Evolutionary conservation across 1,140 invertebrate genomes (phyloP), one percentile per base, ranked within the genome.

Genomic region (Zaprionus gabonicus): DNA sequence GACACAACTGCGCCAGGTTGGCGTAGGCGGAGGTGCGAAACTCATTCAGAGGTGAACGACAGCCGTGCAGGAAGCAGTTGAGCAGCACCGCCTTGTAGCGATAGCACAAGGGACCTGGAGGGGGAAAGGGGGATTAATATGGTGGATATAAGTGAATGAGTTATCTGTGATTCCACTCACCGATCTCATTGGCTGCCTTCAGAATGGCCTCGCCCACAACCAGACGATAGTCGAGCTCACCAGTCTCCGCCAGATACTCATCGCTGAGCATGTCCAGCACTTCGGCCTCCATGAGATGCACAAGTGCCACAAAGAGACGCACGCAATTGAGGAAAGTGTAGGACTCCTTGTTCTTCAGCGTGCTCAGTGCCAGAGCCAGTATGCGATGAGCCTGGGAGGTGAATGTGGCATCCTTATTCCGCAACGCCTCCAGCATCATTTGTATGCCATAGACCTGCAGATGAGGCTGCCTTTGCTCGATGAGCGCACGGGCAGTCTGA

Each of bases 131-230:
- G 31, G 3, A 34, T 46, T 17, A 9, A 31, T 17, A 3, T 13
- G 4, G 3, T 67, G 7, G 13, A 17, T 7, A 7, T 17, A 20
- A 44, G 44, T 20, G 1, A 0, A n/a, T 58, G 7, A 12, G 10
- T 7, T 17, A 17, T 4, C 5, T 28, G 4, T 41, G 41, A 9
- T 1, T 9, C 0, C 5, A 38, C 91, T 90, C 93, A 96, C 96
- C 96, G 72, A 97, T 93, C 49, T 93, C 91, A 87, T 95, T 94
- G 0, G 94, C 94, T 10, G 95, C 94, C 92, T 95, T 95, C 0
- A 97, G 94, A 1, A 98, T 91, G 66, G 95, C 95, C 94, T 98
- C 97, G 1, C 97, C 97, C 20, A 97, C 83, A 93, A 98, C 97
- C 57, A 96, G 93, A 38, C 96, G 92, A 59, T 84, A 83, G 44